Evolutionary conservation across 2,797 vertebrate species (phyloP).

Genomic region (Myotis planiceps): DNA sequence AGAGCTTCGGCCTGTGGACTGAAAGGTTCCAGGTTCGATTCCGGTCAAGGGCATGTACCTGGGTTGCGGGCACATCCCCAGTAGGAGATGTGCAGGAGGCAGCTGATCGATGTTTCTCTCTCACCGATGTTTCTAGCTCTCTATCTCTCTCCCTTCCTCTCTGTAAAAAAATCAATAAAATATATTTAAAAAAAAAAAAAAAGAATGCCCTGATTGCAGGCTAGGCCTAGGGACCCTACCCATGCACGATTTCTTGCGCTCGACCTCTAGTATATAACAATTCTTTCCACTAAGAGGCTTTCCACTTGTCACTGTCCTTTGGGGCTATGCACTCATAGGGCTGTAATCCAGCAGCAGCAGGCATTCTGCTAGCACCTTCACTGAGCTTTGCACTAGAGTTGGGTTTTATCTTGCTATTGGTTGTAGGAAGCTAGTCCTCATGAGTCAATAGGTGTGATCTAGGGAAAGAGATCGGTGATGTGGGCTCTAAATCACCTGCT

Average conservation of each 20-base stretch:
- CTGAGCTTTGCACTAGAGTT: background rate
- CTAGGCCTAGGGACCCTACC: too few relatives aligned
- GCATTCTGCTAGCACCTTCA: background rate
- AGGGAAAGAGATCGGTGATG: background rate
- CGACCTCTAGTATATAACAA: background rate
- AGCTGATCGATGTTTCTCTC: too few relatives aligned
- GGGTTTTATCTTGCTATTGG: background rate
- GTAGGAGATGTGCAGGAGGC: too few relatives aligned
- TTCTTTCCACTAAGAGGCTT: background rate
- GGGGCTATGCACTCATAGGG: background rate
- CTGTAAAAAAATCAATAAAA: too few relatives aligned
- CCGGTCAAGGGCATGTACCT: too few relatives aligned
- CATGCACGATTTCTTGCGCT: rapidly evolving
- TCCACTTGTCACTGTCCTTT: background rate
- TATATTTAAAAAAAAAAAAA: too few relatives aligned
- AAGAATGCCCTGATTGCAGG: too few relatives aligned
- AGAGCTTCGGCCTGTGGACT: too few relatives aligned
- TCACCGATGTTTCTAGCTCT: too few relatives aligned
- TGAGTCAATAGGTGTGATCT: background rate
- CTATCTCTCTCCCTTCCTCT: too few relatives aligned
- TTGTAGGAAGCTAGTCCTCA: background rate
- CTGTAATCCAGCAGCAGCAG: background rate
- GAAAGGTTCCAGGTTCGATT: too few relatives aligned
- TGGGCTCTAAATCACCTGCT: background rate
- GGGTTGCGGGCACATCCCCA: too few relatives aligned